Base-by-base conservation (phyloP, 2,113 vertebrate species). In the Xiphophorus maculatus region DNA sequence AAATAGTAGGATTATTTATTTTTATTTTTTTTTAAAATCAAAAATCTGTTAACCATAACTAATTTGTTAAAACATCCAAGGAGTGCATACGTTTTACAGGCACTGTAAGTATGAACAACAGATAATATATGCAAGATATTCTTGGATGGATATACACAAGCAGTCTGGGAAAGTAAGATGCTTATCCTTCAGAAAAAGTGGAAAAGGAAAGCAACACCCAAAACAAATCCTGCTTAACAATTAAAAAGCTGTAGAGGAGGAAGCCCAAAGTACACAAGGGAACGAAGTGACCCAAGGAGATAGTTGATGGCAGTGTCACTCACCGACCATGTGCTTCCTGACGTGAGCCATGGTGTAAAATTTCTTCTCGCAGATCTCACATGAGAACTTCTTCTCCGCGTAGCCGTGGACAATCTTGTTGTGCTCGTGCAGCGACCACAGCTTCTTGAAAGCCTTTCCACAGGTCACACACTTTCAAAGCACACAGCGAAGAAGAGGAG, bases 281-380 rank as follows among this genome's bases (percentile, higher is more conserved):
- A 77, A 66, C 73, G 40, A 64, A 73, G 71, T 58, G 22, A 58
- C 8, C 25, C 25, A 25, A n/a, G 9, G 22, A 58, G 2, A 58
- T 58, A n/a, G 51, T 58, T n/a, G 51, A 54, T 40, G 68, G 79
- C 29, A 3, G 70, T 27, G 69, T 19, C 82, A 97, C 97, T 97
- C 90, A 99, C 97, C 97, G 35, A 99, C 97, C 96, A 99, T 98
- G 93, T 99, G 97, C 93, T 99, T 99, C 88, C 97, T 94, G 88
- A 99, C 97, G 0, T 99, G 97, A 5, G 97, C 97, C 97, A 98
- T 97, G 63, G 97, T 98, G 93, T 98, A 97, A 91, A 98, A 98
- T 90, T 97, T 98, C 95, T 98, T 98, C 88, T 98, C 97, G 0
- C 97, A 98, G 88, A 98, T 97, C 93, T 98, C 97, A 0, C 97